Evolutionary conservation across 2,797 vertebrate species (phyloP), one percentile per base, ranked within the genome.

Genomic region (Sebastes hubbsi): DNA sequence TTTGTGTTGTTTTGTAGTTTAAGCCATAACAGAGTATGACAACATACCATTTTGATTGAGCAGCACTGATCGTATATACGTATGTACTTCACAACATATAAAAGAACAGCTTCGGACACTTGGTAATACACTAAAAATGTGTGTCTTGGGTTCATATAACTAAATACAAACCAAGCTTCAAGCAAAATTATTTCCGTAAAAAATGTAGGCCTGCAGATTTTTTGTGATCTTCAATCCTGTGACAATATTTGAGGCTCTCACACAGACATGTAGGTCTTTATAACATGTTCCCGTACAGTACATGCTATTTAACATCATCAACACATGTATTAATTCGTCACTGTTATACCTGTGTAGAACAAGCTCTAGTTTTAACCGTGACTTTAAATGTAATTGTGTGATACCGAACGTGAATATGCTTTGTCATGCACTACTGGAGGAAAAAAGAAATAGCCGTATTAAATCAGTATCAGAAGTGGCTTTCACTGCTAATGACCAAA

Each of bases 401-500:
- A 75, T 7, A 25, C 5, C 38, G 29, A 68, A 74, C 22, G 30
- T 59, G 16, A 29, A 62, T n/a, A 8, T 61, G 11, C 46, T 42
- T 63, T 74, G 24, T 62, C 27, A 22, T 71, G 20, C 18, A 63
- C 60, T 22, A 36, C 49, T 63, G 56, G 52, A 61, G 56, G 5
- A 75, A 75, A 60, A 83, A 60, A 83, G n/a, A 77, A 32, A 56
- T 34, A 78, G 12, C 32, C 58, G 24, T 11, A 88, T 72, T 78
- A 84, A 85, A 83, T 85, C 82, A 12, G 61, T n/a, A 86, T 89
- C 73, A 84, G 56, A 92, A 86, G 83, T 81, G 76, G 81, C 72
- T 87, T 90, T 85, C 27, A 70, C 24, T 65, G 64, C 78, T 89
- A 89, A 91, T 84, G 75, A 75, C 69, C 64, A 52, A 89, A 91